Percentiles rank a stretch among this genome's conserved stretches.
Conservation (phyloP, 1,140 invertebrate genomes). For the Drosophila yakuba region DNA sequence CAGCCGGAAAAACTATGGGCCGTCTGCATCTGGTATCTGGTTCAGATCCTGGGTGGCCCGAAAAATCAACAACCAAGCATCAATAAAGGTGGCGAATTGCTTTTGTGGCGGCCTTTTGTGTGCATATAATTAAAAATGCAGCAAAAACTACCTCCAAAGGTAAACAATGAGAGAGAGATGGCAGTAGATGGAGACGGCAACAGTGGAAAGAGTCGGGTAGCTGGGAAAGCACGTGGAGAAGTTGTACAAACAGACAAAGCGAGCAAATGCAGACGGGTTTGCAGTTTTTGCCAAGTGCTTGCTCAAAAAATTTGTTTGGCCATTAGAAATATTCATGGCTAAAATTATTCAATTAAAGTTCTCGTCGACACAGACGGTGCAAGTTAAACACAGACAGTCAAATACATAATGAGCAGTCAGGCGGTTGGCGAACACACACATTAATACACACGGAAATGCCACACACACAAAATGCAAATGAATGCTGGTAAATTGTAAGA, state of each 20-base stretch:
- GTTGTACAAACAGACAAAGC: constrained; percentile 54
- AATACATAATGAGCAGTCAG: constrained; percentile 75
- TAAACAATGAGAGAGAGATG: constrained; percentile 48
- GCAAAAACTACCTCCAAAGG: constrained; percentile 64
- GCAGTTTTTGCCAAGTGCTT: constrained; percentile 69
- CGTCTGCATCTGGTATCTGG: constrained; percentile 33
- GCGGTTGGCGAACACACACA: constrained; percentile 28
- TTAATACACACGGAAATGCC: constrained; percentile 23
- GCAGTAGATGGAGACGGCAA: constrained; percentile 21
- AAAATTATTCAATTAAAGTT: constrained; percentile 83
- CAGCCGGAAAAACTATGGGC: constrained; percentile 66
- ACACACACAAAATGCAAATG: too few species aligned
- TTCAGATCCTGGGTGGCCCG: constrained; percentile 32
- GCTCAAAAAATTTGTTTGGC: constrained; percentile 78
- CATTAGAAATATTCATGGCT: constrained; percentile 80
- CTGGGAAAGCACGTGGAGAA: background rate
- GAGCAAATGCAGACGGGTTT: constrained; percentile 42
- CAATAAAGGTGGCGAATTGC: constrained; percentile 81
- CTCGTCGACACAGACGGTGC: constrained; percentile 38
- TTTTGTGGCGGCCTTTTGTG: constrained; percentile 80
- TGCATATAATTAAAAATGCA: constrained; percentile 83
- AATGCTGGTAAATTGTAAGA: too few species aligned
- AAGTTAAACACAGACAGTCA: constrained; percentile 66
- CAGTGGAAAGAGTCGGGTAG: background rate
- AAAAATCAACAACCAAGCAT: constrained; percentile 58